phyloP scores from a whole-genome alignment of 2,113 vertebrate species.

The Nothoprocta perdicaria region DNA sequence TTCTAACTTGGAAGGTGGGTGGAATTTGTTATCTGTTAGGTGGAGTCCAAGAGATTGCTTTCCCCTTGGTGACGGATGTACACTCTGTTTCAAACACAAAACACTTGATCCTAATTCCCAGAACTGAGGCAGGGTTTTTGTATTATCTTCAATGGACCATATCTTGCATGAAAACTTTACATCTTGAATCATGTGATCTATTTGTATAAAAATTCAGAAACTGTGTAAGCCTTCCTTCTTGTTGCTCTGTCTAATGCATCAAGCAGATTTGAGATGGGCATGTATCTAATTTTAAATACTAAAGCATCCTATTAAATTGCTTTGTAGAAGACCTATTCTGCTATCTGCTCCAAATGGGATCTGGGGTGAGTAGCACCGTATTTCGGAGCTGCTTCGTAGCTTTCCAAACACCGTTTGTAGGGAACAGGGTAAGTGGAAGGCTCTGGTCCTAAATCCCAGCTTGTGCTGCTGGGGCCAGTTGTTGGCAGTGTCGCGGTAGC shows the following conservation, averaged over 20 bases:
- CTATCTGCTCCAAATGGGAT: neutral
- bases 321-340: neutral
- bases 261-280: neutral
- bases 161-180: neutral
- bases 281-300: neutral
- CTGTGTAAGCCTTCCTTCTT: neutral
- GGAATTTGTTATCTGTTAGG: neutral
- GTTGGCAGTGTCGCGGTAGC: neutral
- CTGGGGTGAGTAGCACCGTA: neutral
- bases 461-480: neutral
- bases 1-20: neutral
- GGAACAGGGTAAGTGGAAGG: neutral
- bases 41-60: neutral
- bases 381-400: neutral
- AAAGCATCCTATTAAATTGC: neutral
- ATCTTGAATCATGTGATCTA: neutral
- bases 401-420: neutral
- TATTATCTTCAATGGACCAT: neutral
- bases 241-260: neutral
- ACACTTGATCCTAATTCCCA: neutral
- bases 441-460: neutral
- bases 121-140: neutral
- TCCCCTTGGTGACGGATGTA: neutral
- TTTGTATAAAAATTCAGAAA: neutral
- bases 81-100: neutral